These are phyloP conservation scores for Chymomyza fuscimana DNA, from an alignment of 2,888 invertebrate genomes.

Conservation along the genomic window DNA sequence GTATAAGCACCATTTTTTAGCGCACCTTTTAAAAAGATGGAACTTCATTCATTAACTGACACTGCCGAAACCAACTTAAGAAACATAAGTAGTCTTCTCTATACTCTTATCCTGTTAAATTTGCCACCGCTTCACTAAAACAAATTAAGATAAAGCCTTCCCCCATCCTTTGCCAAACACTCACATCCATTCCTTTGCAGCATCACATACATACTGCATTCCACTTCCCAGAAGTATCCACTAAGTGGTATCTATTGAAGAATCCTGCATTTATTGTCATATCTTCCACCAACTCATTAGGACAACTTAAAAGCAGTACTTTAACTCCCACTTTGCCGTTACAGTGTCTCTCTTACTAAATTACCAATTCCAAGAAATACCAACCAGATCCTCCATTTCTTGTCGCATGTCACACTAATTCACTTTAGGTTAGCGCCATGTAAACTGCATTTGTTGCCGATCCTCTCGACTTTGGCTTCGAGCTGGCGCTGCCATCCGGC, in stretches of 20 bases:
- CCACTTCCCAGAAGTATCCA: neutral
- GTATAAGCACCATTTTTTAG: no score
- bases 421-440: neutral
- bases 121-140: no score
- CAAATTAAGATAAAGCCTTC: neutral
- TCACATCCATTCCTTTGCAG: no score
- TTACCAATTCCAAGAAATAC: neutral
- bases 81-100: no score
- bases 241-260: no score
- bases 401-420: constrained; percentile 65
- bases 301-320: neutral
- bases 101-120: no score
- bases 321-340: neutral
- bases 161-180: no score
- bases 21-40: no score
- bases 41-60: no score
- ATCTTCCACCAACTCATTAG: neutral
- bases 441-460: neutral
- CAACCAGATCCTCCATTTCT: constrained; percentile 58
- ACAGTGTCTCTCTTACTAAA: neutral
- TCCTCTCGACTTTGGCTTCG: neutral
- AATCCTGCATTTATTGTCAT: no score
- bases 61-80: no score
- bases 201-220: no score
- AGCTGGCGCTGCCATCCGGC: constrained; percentile 43